phyloP scores from a whole-genome alignment of 2,113 vertebrate genomes.

The Brachyhypopomus occidentalis region DNA sequence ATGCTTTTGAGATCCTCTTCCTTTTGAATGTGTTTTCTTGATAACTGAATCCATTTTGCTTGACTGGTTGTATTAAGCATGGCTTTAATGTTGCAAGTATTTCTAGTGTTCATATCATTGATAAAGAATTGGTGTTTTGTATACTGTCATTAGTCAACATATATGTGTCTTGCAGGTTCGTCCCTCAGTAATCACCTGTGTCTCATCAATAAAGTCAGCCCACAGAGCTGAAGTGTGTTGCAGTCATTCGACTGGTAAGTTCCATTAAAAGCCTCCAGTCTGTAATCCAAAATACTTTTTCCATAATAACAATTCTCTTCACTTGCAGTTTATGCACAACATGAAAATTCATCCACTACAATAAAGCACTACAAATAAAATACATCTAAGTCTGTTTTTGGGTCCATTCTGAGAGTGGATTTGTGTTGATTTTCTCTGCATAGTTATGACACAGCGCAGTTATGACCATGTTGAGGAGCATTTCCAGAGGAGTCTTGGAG shows the following conservation, averaged over 20 bases:
- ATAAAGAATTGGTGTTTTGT: background rate
- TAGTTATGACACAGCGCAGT: constrained; percentile 64
- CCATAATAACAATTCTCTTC: constrained; percentile 29
- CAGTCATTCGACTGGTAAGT: constrained; percentile 67
- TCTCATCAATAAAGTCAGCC: constrained; percentile 67
- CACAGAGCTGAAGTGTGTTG: constrained; percentile 60
- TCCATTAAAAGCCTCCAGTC: background rate
- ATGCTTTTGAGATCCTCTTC: constrained; percentile 16
- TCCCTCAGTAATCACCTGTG: constrained; percentile 79
- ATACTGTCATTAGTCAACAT: background rate
- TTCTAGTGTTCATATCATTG: background rate
- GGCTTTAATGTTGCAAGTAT: background rate
- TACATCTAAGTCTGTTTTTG: background rate
- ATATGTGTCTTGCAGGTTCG: constrained; percentile 65
- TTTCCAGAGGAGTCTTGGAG: constrained; percentile 77
- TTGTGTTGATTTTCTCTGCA: constrained; percentile 14
- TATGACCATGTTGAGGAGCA: constrained; percentile 79
- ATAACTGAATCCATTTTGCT: background rate
- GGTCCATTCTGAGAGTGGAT: constrained; percentile 29
- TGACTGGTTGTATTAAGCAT: background rate
- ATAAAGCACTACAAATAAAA: background rate
- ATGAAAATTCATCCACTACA: background rate
- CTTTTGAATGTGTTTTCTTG: background rate
- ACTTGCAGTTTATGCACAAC: background rate
- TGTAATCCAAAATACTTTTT: too few species aligned